Conservation (phyloP, 37 sponge, comb jelly and placozoan genomes). For the Hormiphora californensis region DNA sequence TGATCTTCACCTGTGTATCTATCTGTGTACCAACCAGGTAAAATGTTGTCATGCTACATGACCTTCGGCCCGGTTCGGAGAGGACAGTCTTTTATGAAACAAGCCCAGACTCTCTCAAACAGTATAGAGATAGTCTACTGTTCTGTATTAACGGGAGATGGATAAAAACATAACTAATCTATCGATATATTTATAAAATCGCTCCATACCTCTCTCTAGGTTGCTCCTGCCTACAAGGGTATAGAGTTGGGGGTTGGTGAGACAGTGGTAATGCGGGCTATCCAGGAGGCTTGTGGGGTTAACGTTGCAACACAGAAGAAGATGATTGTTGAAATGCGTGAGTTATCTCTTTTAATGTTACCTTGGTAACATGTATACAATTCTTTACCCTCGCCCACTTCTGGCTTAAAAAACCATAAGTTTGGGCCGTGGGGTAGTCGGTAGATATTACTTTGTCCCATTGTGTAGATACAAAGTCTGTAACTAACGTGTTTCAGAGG, state of each 20-base stretch:
- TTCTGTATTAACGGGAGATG: not conserved
- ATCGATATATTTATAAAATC: not conserved
- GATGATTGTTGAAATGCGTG: not conserved
- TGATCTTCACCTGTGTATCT: constrained; percentile 74
- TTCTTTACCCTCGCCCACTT: too few relatives aligned
- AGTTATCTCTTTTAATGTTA: too few relatives aligned
- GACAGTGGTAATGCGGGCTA: constrained; percentile 74
- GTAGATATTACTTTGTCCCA: too few relatives aligned
- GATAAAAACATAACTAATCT: not conserved
- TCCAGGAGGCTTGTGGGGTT: constrained; percentile 63
- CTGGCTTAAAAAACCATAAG: too few relatives aligned
- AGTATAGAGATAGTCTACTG: not conserved
- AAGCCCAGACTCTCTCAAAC: not conserved
- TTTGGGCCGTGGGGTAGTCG: too few relatives aligned
- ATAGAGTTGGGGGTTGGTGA: constrained; percentile 89
- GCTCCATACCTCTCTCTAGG: constrained; percentile 54
- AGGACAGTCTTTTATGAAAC: too few relatives aligned
- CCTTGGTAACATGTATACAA: too few relatives aligned
- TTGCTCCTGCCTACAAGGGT: constrained; percentile 89
- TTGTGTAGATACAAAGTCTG: too few relatives aligned
- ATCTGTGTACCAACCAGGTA: constrained; percentile 93
- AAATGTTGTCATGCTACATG: not conserved
- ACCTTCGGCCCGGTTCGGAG: too few relatives aligned
- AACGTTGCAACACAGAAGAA: constrained; percentile 12
- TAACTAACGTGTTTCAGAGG: constrained; percentile 72